Evolutionary conservation across 2,113 vertebrate genomes (phyloP).

Genomic region (Jaculus jaculus): DNA sequence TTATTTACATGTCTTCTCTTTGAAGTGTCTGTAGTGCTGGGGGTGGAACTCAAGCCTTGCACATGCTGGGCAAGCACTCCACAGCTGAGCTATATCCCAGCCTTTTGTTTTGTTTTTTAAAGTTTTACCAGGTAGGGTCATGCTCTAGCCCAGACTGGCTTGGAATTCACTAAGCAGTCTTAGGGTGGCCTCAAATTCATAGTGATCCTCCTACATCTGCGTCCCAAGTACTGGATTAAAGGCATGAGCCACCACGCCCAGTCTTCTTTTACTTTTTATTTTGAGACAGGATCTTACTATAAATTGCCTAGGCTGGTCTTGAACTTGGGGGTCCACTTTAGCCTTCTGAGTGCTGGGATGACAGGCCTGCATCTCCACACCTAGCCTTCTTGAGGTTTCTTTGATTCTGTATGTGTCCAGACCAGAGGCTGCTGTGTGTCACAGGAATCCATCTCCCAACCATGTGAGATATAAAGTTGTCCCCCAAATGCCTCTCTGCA

Average conservation of each 20-base stretch:
- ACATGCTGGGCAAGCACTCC: not conserved
- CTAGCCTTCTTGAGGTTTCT: not conserved
- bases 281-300: not conserved
- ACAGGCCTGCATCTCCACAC: no score
- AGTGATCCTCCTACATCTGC: no score
- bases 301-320: not conserved
- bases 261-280: not conserved
- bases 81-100: not conserved
- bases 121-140: no score
- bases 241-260: no score
- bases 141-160: no score
- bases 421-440: not conserved
- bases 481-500: rapidly evolving
- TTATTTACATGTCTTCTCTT: no score
- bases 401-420: not conserved
- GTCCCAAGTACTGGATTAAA: no score
- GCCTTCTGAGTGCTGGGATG: not conserved
- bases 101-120: not conserved
- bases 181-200: no score
- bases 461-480: rapidly evolving
- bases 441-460: not conserved
- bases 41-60: not conserved
- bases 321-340: not conserved
- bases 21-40: not conserved
- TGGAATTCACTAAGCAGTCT: no score